Conservation (phyloP, 2,888 invertebrate species). For the Orgyia antiqua region DNA sequence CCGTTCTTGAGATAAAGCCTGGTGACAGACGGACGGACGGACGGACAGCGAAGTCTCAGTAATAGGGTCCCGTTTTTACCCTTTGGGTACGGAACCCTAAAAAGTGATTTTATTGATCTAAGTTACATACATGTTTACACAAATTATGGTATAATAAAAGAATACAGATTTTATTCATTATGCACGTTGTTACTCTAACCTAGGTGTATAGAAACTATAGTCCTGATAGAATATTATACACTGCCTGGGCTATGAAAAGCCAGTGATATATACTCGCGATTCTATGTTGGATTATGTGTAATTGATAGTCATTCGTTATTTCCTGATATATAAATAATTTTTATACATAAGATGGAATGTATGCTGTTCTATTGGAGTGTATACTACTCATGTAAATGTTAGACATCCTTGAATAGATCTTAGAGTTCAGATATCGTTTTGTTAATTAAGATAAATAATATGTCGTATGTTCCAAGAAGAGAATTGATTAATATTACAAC, state of each 20-base stretch:
- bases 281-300: neutral
- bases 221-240: slow-evolving; percentile 32
- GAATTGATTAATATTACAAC: slow-evolving; percentile 14
- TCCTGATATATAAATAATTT: slow-evolving; percentile 12
- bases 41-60: too few species aligned
- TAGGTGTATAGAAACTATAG: slow-evolving; percentile 9
- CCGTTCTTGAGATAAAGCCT: too few species aligned
- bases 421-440: slow-evolving; percentile 26
- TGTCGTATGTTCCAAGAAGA: too few species aligned
- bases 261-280: slow-evolving; percentile 32
- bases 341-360: slow-evolving; percentile 36
- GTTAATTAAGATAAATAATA: slow-evolving; percentile 23
- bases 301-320: slow-evolving; percentile 11
- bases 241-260: slow-evolving; percentile 45
- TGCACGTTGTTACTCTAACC: slow-evolving; percentile 4
- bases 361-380: slow-evolving; percentile 30
- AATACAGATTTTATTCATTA: slow-evolving; percentile 7
- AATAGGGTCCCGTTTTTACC: too few species aligned
- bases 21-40: too few species aligned
- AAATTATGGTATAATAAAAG: slow-evolving; percentile 8
- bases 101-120: too few species aligned
- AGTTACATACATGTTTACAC: slow-evolving; percentile 20
- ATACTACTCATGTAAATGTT: slow-evolving; percentile 21
- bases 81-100: too few species aligned
- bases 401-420: slow-evolving; percentile 31